Evolutionary conservation across 2,888 invertebrate species (phyloP), one percentile per base, ranked within the genome.

Genomic region (Callimorpha dominula): DNA sequence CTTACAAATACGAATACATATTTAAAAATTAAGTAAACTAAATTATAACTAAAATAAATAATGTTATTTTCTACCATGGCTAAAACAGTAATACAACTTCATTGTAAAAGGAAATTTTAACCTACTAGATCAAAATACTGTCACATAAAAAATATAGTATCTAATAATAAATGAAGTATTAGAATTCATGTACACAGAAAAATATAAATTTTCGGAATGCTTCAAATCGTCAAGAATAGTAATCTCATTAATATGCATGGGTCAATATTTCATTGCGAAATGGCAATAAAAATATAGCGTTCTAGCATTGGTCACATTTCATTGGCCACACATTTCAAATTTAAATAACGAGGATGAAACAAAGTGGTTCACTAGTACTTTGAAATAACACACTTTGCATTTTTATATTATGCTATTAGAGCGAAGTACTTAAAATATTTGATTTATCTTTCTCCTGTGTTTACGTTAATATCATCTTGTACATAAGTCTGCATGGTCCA

Each of bases 1-100:
- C 73, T 77, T 80, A 81, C 11, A 72, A 64, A 79, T 72, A 60
- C 12, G 42, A 65, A 57, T 15, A 49, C 31, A 62, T 31, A 60
- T 68, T 9, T n/a, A 57, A 71, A 77, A 75, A 68, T 66, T 73
- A 68, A 50, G 63, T 65, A 52, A 60, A 64, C n/a, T 71, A 73
- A 15, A 60, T 73, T 76, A 73, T 42, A 60, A 66, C 20, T 73
- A 71, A 71, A 62, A n/a, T 52, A 74, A 65, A 65, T 5, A 46
- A 42, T n/a, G 11, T n/a, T 50, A 46, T 65, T 12, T 65, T n/a
- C 42, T 43, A 62, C 11, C 14, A 65, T 69, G 6, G 31, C 49
- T 67, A 67, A 54, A 67, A 42, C 49, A 54, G 9, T 67, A 52
- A n/a, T 60, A 60, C 11, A 12, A 31, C 12, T 31, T 31, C 0